Evolutionary conservation across 2,797 vertebrate species (phyloP).

Genomic region (Clarias fuscus): DNA sequence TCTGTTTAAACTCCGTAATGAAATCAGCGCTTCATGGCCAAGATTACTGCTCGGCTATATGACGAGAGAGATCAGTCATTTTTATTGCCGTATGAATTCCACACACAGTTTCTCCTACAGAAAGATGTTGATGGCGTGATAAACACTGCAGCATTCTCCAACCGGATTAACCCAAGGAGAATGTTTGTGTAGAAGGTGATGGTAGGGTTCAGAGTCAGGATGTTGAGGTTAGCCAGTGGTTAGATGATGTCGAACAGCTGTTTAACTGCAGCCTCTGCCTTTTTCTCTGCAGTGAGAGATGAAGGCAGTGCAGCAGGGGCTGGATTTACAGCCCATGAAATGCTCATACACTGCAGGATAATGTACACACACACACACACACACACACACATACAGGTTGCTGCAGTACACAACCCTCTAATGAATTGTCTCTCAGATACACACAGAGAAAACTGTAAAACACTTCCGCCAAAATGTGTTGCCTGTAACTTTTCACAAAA

Average conservation of each 20-base stretch:
- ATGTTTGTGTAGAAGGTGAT: neutral
- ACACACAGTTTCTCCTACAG: neutral
- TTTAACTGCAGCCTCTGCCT: neutral
- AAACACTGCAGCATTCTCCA: neutral
- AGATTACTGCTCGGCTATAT: neutral
- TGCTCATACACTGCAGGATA: constrained; percentile 27
- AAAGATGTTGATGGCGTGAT: neutral
- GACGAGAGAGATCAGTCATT: neutral
- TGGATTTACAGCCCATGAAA: constrained; percentile 16
- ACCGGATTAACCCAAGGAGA: neutral
- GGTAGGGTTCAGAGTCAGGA: neutral
- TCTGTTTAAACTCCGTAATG: neutral
- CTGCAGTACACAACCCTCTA: constrained; percentile 16
- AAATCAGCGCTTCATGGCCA: neutral
- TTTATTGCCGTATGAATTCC: neutral
- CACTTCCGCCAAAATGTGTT: neutral
- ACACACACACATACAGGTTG: constrained; percentile 25
- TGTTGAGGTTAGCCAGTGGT: neutral
- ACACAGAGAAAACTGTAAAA: neutral
- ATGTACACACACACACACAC: neutral
- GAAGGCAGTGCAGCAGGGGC: neutral
- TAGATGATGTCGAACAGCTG: too few relatives aligned
- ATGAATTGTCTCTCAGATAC: neutral
- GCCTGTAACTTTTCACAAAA: neutral
- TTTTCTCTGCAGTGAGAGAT: constrained; percentile 2